Conservation (phyloP, 2,113 vertebrate species). For the Rhea pennata region DNA sequence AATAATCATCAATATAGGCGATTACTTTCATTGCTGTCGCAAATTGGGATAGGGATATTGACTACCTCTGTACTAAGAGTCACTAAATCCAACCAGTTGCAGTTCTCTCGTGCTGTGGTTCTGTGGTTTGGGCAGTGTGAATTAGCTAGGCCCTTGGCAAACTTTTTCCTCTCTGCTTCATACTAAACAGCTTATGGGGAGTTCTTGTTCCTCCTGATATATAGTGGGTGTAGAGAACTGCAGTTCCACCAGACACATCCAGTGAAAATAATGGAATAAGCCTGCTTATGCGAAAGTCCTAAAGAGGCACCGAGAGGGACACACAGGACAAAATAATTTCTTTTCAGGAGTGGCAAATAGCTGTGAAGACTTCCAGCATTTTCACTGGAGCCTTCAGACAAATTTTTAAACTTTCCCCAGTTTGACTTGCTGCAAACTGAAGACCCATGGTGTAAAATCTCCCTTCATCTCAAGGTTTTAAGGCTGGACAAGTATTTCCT, state of each 20-base stretch:
- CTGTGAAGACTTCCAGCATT: background rate
- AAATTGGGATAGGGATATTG: background rate
- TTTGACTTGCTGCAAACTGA: background rate
- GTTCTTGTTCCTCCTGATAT: background rate
- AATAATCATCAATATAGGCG: background rate
- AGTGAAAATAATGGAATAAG: background rate
- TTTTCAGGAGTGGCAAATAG: background rate
- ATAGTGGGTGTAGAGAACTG: background rate
- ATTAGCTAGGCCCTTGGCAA: background rate
- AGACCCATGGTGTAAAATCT: background rate
- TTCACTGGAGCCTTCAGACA: fast-evolving
- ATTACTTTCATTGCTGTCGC: background rate
- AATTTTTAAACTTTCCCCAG: background rate
- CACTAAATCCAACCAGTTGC: background rate
- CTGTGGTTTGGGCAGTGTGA: background rate
- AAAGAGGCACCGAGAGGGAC: fast-evolving
- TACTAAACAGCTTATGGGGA: background rate
- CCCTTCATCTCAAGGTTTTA: background rate
- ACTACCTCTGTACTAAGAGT: background rate
- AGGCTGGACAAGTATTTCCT: background rate
- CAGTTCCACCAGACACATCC: no score
- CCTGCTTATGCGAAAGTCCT: background rate
- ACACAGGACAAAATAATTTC: background rate
- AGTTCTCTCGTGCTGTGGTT: background rate
- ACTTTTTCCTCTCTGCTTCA: background rate